Conservation (phyloP, 2,113 vertebrate genomes). For the Anseranas semipalmata region DNA sequence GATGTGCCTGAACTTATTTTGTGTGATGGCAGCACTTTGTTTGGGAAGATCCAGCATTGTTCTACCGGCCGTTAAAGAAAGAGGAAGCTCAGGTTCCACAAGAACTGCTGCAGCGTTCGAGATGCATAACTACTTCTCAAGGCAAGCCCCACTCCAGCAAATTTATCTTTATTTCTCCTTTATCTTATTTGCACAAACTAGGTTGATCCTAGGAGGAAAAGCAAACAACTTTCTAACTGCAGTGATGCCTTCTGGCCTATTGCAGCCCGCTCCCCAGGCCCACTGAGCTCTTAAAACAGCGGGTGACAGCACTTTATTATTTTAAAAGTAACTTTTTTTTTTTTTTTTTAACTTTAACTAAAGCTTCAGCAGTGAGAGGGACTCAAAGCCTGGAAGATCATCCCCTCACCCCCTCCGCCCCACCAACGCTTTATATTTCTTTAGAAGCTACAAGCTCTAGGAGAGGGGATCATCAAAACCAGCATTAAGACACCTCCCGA, state of each 20-base stretch:
- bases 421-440: neutral
- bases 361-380: neutral
- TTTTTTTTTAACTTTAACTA: accelerated
- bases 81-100: neutral
- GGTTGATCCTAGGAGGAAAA: neutral
- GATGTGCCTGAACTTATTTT: neutral
- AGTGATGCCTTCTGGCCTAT: neutral
- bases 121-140: accelerated
- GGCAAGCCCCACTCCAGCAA: neutral
- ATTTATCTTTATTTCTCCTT: neutral
- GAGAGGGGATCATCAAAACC: accelerated
- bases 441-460: neutral
- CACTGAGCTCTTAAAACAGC: accelerated
- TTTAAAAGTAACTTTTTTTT: too few relatives aligned
- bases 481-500: too few relatives aligned
- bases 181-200: neutral
- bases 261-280: neutral
- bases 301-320: neutral
- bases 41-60: neutral
- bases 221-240: neutral
- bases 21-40: neutral
- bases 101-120: neutral
- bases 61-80: neutral
- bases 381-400: neutral
- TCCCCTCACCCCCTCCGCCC: accelerated